A percentile compares a stretch with the other conserved stretches of the same genome.
Evolutionary conservation across 2,113 vertebrate genomes (phyloP).

Genomic region (Upupa epops): DNA sequence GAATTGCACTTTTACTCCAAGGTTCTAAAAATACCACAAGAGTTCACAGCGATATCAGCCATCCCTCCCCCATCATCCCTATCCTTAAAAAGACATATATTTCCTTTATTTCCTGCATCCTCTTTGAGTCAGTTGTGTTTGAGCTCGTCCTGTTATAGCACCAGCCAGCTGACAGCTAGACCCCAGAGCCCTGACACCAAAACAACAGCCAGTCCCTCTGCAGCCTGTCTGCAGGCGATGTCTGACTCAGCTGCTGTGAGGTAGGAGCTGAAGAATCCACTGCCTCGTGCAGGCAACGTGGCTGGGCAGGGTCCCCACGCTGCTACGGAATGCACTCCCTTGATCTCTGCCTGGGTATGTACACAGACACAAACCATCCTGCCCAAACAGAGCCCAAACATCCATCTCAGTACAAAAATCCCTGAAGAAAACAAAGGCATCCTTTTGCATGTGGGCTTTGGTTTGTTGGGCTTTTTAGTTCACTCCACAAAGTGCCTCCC

Average conservation of each 20-base stretch:
- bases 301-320: neutral
- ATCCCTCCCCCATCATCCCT: conserved; percentile 10
- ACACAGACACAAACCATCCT: neutral
- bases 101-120: conserved; percentile 16
- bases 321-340: neutral
- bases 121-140: neutral
- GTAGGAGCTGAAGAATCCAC: neutral
- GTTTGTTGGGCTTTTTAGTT: neutral
- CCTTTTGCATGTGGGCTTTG: neutral
- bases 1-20: neutral
- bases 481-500: neutral
- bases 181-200: neutral
- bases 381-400: neutral
- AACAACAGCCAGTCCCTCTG: neutral
- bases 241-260: conserved; percentile 4
- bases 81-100: conserved; percentile 25
- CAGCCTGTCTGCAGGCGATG: neutral
- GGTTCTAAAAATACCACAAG: conserved; percentile 43
- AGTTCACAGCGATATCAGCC: conserved; percentile 23
- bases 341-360: fast-evolving
- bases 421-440: neutral
- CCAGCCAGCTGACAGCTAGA: conserved; percentile 19
- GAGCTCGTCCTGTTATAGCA: neutral
- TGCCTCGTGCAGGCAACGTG: neutral
- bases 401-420: neutral